Evolutionary conservation across 2,888 invertebrate species (phyloP), one percentile per base, ranked within the genome.

Genomic region (Malthinus seriepunctatus): DNA sequence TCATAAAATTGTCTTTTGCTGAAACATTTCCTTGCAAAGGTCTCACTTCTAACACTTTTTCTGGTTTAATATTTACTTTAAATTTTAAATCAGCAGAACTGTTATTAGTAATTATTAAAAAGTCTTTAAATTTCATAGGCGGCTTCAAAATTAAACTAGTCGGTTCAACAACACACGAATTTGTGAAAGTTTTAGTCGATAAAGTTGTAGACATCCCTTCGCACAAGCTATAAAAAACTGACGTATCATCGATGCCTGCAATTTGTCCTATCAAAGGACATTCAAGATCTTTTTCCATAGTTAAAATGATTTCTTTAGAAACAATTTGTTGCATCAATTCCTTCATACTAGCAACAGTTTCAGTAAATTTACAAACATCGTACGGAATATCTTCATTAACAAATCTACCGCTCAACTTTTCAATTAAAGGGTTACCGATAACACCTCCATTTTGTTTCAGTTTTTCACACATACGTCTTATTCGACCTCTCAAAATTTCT

Each of bases 201-300:
- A 48, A 9, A 14, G 49, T 23, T 0, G 54, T 57, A 0, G 68
- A 67, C 44, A 52, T 63, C 10, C 71, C 71, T 44, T 70, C 66
- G 51, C 64, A 68, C 3, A 77, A 61, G n/a, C 76, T 70, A 10
- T 76, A 73, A 63, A 71, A 78, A 59, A 73, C 57, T 1, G 69
- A 71, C 6, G 76, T 74, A 45, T 78, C 76, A 54, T 77, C 76
- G 3, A 68, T 64, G 15, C 66, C 71, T 8, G 68, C 71, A 6
- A 71, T 67, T 10, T 61, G 60, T 4, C 48, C 63, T 33, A 76
- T 68, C 8, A 78, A 57, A 1, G 77, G 77, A 35, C 68, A 63
- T 42, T 78, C 76, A 8, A 71, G 65, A 64, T 78, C 75, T 51
- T 72, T 73, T 63, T 79, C 79, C 3, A 79, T 52, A 1, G 75